Evolutionary conservation across 2,888 invertebrate species (phyloP).

Genomic region (Vannuccia rotundouncinata): DNA sequence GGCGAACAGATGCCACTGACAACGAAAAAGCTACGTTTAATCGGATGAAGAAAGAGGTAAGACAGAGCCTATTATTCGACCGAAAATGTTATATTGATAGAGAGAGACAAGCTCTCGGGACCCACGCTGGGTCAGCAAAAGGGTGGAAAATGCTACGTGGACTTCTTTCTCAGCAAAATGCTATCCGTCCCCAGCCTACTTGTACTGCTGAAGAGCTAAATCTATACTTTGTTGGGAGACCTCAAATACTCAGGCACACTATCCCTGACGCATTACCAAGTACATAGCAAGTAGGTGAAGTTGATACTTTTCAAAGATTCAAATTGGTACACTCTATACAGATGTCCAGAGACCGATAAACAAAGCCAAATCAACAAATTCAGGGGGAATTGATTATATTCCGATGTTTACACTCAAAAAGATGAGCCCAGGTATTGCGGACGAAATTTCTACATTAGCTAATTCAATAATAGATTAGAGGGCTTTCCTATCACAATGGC

Average conservation of each 20-base stretch:
- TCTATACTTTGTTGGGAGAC: slow-evolving; percentile 13
- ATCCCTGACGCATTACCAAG: slow-evolving; percentile 8
- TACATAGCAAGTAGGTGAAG: not conserved
- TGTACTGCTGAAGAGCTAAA: slow-evolving; percentile 19
- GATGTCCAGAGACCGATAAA: no score
- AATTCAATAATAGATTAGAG: no score
- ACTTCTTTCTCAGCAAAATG: slow-evolving; percentile 13
- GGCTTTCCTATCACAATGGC: no score
- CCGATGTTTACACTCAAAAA: no score
- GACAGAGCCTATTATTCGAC: not conserved
- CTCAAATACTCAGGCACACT: not conserved
- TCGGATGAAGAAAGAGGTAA: slow-evolving; percentile 12
- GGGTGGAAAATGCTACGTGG: not conserved
- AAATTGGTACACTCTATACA: not conserved
- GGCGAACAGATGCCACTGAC: slow-evolving; percentile 6
- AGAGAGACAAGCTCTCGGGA: slow-evolving; percentile 14
- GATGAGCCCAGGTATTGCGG: no score
- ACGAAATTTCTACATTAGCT: no score
- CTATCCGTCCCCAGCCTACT: not conserved
- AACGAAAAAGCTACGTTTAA: slow-evolving; percentile 13
- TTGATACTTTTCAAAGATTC: not conserved
- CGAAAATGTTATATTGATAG: slow-evolving; percentile 15
- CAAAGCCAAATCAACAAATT: no score
- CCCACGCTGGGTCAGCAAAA: slow-evolving; percentile 26
- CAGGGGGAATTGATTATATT: no score